These are phyloP conservation scores for Channa maculata DNA, from an alignment of 2,113 vertebrate genomes.

Conservation along the genomic window DNA sequence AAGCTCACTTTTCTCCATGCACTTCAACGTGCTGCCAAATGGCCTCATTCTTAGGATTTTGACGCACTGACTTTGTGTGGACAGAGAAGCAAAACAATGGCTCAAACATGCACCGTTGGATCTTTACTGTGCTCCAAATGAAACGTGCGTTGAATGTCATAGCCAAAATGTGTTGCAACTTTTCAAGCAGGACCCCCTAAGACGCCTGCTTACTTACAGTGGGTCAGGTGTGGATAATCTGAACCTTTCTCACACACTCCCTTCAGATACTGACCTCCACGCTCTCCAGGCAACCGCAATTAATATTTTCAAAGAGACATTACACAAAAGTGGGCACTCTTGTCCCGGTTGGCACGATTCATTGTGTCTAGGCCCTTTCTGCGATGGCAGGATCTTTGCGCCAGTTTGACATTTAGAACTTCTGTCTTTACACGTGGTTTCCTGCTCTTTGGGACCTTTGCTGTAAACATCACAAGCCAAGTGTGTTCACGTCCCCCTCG, in stretches of 20 bases:
- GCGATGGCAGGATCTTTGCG: too few species aligned
- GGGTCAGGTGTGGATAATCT: not conserved
- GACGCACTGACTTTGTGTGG: not conserved
- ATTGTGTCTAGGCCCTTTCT: not conserved
- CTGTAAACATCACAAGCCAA: slow-evolving; percentile 61
- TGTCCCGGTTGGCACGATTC: not conserved
- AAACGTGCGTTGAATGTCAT: too few species aligned
- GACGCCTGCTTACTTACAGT: not conserved
- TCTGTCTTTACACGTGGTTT: not conserved
- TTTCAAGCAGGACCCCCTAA: not conserved
- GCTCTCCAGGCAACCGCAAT: too few species aligned
- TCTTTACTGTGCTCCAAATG: too few species aligned
- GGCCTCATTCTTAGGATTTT: not conserved
- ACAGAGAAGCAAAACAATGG: not conserved
- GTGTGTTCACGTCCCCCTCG: slow-evolving; percentile 34
- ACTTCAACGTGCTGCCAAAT: not conserved
- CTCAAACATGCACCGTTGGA: not conserved
- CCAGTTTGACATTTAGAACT: not conserved
- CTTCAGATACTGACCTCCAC: not conserved
- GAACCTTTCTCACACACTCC: not conserved
- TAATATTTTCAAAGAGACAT: not conserved
- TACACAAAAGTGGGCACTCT: not conserved
- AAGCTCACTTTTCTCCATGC: not conserved
- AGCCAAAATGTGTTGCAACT: not conserved
- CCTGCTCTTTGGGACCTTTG: too few species aligned